Evolutionary conservation across 2,888 invertebrate genomes (phyloP), one percentile per base, ranked within the genome.

Genomic region (Empis stercorea): DNA sequence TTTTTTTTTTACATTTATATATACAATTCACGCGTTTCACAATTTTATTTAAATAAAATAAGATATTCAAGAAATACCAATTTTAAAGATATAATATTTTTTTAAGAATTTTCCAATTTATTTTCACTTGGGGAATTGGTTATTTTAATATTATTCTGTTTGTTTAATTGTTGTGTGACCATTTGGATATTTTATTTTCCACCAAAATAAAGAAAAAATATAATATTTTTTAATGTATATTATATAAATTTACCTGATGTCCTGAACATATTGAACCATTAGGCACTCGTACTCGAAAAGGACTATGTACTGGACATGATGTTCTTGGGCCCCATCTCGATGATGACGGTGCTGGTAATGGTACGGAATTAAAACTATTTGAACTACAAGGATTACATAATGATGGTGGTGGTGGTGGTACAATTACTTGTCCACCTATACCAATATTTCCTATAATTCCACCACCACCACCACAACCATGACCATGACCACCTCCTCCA

Each of bases 251-350:
- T 68, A 68, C 70, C 70, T 70, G 70, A 59, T 70, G 70, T 66
- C 70, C 70, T 54, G 70, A 69, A 58, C 70, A 70, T 55, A 70
- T 65, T 46, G 68, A 68, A 58, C 70, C 70, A 55, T 70, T 70
- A 52, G 70, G 70, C 55, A 68, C 68, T 53, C 70, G 66, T 52
- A 68, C 65, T 54, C 70, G 65, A 60, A 70, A 70, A 54, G 70
- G 70, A 61, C 70, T 70, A 61, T 70, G 70, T 55, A 70, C 66
- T 53, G 70, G 70, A 59, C 70, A 70, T 51, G 70, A 68, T 55
- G 70, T 68, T 57, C 70, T 61, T 48, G 70, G 70, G 52, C 70
- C 70, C 70, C 70, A 70, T 54, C 70, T 61, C 46, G 68, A 68
- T 37, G 66, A 61, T 46, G 66, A 60, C 34, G 59, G 61, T 48